Conservation (phyloP, 2,113 vertebrate genomes). For the Phaetusa simplex region DNA sequence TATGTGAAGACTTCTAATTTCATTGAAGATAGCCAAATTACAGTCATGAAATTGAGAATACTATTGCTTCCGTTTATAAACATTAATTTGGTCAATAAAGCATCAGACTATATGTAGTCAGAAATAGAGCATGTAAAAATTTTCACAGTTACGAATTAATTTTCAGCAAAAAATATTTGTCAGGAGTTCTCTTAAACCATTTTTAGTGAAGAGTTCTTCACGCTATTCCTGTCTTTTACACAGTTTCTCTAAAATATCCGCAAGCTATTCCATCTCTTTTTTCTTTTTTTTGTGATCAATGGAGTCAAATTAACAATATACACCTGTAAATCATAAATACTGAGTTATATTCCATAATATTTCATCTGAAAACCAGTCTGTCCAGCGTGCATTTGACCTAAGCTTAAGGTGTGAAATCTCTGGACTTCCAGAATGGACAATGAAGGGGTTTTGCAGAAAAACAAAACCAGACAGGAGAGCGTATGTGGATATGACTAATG, state of each 20-base stretch:
- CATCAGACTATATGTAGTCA: neutral
- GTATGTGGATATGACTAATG: neutral
- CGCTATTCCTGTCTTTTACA: neutral
- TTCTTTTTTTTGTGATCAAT: neutral
- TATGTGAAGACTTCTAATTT: neutral
- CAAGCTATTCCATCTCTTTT: neutral
- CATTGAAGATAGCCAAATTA: neutral
- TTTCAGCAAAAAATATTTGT: neutral
- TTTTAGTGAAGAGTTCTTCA: neutral
- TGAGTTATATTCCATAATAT: neutral
- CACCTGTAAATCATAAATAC: neutral
- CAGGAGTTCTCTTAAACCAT: neutral
- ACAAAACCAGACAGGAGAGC: neutral
- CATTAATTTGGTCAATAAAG: neutral
- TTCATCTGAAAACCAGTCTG: neutral
- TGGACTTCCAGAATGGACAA: neutral
- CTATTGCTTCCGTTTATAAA: neutral
- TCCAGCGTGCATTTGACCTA: neutral
- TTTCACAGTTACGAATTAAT: neutral
- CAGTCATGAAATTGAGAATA: neutral
- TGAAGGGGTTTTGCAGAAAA: neutral
- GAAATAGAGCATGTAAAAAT: neutral
- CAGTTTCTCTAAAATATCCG: neutral
- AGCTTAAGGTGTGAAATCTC: neutral
- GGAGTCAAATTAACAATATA: neutral